phyloP scores from a whole-genome alignment of 2,113 vertebrate species.

The Orycteropus afer region DNA sequence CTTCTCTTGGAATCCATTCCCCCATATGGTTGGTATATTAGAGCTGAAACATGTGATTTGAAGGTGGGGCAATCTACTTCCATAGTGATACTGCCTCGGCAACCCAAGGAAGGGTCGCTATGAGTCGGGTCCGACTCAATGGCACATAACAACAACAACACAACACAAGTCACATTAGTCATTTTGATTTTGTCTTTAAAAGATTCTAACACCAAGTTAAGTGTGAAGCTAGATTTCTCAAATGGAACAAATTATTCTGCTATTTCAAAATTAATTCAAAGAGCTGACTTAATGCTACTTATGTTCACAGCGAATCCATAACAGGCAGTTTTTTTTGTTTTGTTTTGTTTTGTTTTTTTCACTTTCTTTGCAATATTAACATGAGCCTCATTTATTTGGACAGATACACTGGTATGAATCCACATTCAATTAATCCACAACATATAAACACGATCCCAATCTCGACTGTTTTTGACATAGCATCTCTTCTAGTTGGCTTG shows the following conservation, averaged over 20 bases:
- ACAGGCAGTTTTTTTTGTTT: background rate
- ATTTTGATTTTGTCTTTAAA: conserved; percentile 52
- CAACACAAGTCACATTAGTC: background rate
- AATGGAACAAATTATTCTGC: conserved; percentile 16
- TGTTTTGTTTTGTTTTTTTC: background rate
- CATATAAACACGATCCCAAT: background rate
- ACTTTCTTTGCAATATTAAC: background rate
- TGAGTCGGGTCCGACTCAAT: too few species aligned
- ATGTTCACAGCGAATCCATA: background rate
- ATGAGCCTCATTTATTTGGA: background rate
- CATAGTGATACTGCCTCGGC: too few species aligned
- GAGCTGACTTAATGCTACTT: background rate
- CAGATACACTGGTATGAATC: background rate
- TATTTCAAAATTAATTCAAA: conserved; percentile 45
- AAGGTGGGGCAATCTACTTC: too few species aligned
- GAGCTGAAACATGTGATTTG: background rate
- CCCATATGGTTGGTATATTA: background rate
- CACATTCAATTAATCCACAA: background rate
- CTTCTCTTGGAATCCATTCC: background rate
- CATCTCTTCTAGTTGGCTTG: background rate
- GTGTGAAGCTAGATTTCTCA: conserved; percentile 52
- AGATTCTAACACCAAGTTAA: conserved; percentile 33
- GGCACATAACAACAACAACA: too few species aligned
- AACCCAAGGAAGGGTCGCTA: too few species aligned
- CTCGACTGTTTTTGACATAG: background rate